phyloP scores from a whole-genome alignment of 1,140 invertebrate species.

The Zaprionus kolodkinae region DNA sequence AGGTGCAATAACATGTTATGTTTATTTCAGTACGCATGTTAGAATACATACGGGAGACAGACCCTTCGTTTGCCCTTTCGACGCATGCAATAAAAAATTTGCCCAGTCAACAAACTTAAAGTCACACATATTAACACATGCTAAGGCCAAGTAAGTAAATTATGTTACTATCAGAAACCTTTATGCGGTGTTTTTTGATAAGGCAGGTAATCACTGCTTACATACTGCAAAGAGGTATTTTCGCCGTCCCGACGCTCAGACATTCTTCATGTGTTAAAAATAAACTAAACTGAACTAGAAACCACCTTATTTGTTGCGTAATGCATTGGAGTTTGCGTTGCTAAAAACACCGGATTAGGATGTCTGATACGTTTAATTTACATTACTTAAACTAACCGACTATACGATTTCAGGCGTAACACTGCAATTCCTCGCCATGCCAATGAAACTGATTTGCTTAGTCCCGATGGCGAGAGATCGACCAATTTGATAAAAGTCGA shows the following conservation, averaged over 20 bases:
- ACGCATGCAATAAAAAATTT: constrained; percentile 99
- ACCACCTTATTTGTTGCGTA: too few species aligned
- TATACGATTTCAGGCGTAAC: constrained; percentile 60
- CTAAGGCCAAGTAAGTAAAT: constrained; percentile 94
- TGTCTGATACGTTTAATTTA: too few species aligned
- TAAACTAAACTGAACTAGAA: too few species aligned
- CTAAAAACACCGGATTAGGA: too few species aligned
- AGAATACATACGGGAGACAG: constrained; percentile 98
- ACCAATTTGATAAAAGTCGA: constrained; percentile 80
- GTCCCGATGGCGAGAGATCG: constrained; percentile 56
- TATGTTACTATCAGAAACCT: too few species aligned
- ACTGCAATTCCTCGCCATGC: constrained; percentile 48
- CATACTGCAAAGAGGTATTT: too few species aligned
- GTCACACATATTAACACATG: constrained; percentile 98
- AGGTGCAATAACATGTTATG: not conserved
- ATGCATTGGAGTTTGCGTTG: too few species aligned
- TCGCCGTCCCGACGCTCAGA: too few species aligned
- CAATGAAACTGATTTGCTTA: constrained; percentile 32
- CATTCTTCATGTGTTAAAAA: too few species aligned
- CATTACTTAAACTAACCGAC: too few species aligned
- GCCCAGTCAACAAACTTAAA: constrained; percentile 99
- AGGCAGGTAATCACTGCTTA: too few species aligned
- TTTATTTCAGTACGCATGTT: constrained; percentile 93
- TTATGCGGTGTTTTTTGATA: too few species aligned
- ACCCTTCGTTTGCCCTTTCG: constrained; percentile 99